Percentiles rank a stretch among this genome's conserved stretches.
Conservation (phyloP, 2,797 vertebrate genomes). For the Gymnoscopelus braueri region DNA sequence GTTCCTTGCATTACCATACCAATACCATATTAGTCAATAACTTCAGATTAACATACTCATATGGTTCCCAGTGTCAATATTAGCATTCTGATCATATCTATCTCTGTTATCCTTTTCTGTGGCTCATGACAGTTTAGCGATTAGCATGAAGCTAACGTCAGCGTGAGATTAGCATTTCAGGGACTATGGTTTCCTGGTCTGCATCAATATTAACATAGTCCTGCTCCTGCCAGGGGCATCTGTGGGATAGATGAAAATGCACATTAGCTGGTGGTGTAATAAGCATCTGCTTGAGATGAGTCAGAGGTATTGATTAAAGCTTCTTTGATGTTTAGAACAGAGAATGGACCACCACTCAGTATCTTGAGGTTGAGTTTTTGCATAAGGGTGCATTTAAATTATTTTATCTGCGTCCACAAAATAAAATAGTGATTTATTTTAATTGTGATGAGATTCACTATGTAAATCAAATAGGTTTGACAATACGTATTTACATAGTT, state of each 20-base stretch:
- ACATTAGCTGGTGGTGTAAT: slow-evolving; percentile 46
- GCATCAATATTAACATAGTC: slow-evolving; percentile 60
- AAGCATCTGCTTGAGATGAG: slow-evolving; percentile 46
- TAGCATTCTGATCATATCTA: slow-evolving; percentile 19
- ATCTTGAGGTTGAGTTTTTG: slow-evolving; percentile 4
- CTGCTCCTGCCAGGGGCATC: slow-evolving; percentile 43
- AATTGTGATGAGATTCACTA: too few species aligned
- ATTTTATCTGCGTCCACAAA: slow-evolving; percentile 1
- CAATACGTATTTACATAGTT: too few species aligned
- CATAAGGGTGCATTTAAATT: slow-evolving; percentile 42
- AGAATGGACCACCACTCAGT: slow-evolving; percentile 41
- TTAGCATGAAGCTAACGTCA: slow-evolving; percentile 48
- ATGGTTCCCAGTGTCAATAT: neutral
- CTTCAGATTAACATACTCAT: slow-evolving; percentile 4
- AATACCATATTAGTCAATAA: neutral
- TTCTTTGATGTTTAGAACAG: slow-evolving; percentile 57
- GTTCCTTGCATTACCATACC: too few species aligned
- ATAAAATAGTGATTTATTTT: too few species aligned
- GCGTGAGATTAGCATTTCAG: slow-evolving; percentile 40
- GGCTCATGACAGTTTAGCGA: slow-evolving; percentile 21
- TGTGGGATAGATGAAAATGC: slow-evolving; percentile 51
- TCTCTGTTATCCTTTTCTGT: slow-evolving; percentile 19
- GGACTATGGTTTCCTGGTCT: slow-evolving; percentile 39
- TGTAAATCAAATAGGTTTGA: too few species aligned
- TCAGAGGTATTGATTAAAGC: slow-evolving; percentile 63